phyloP scores from a whole-genome alignment of 2,113 vertebrate genomes.

The Hippocampus zosterae region DNA sequence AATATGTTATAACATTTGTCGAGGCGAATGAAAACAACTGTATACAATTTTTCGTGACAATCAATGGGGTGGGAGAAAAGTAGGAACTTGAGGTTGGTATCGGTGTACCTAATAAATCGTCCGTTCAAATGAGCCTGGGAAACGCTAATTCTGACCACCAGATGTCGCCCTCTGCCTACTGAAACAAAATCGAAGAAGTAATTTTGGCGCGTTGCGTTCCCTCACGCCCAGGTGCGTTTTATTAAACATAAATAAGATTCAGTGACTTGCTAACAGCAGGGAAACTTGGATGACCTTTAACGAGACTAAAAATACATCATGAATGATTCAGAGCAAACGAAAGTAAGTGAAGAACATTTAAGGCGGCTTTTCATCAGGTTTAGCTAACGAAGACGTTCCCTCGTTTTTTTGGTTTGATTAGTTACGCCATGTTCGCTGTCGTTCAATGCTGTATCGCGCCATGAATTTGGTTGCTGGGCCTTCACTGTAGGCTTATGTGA shows the following conservation, averaged over 20 bases:
- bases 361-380: background rate
- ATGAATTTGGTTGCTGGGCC: too few relatives aligned
- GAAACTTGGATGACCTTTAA: constrained; percentile 10
- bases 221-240: constrained; percentile 54
- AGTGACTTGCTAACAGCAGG: background rate
- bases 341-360: constrained; percentile 51
- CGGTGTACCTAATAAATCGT: too few relatives aligned
- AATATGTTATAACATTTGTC: too few relatives aligned
- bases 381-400: background rate
- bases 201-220: constrained; percentile 11
- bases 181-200: background rate
- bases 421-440: background rate
- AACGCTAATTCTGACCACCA: constrained; percentile 14
- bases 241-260: constrained; percentile 55
- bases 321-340: constrained; percentile 60
- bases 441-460: background rate
- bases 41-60: too few relatives aligned
- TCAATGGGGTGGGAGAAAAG: too few relatives aligned
- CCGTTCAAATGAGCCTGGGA: too few relatives aligned
- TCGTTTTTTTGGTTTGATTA: background rate
- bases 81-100: too few relatives aligned
- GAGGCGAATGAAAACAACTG: too few relatives aligned
- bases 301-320: constrained; percentile 29
- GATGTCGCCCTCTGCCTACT: constrained; percentile 6
- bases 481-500: too few relatives aligned